Evolutionary conservation across 2,113 vertebrate genomes (phyloP), one percentile per base, ranked within the genome.

Genomic region (Catharus minimus): DNA sequence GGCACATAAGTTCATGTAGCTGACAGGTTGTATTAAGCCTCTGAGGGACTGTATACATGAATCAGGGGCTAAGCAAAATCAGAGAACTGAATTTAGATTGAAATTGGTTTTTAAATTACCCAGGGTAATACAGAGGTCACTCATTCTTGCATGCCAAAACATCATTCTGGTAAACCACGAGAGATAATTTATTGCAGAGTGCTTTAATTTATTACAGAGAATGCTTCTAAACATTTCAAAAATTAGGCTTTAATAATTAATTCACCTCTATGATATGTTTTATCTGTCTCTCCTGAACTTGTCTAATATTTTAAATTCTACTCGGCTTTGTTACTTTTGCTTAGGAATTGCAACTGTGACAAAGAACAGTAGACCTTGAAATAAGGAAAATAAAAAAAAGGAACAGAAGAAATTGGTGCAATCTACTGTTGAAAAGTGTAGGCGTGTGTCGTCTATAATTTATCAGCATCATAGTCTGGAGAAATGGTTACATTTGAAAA

Each of bases 301-400:
- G n/a, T 30, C 28, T 88, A 71, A 81, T 56, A 57, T 39, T 78
- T 55, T 84, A 64, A 60, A 84, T 82, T 90, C 64, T 64, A 56
- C 36, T 77, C 60, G 80, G n/a, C 30, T 84, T 87, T 75, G 43
- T 69, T 91, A 78, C 47, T 91, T 93, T 75, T 67, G 86, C 67
- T 64, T 73, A 62, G 30, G n/a, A 28, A 84, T 79, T 61, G 32
- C 72, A 89, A 69, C 46, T 74, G 47, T 74, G 38, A 80, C 50
- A 87, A 92, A 82, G 60, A 94, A 90, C 36, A 76, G 71, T 28
- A 78, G 49, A 76, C 47, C 30, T 68, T 88, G 72, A 94, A 86
- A 93, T 69, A 81, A 92, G 38, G 52, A 90, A 95, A 96, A 89
- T 89, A 94, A 97, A 95, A 94, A 94, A 88, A 56, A 95, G 85